Evolutionary conservation across 1,140 invertebrate species (phyloP), one percentile per base, ranked within the genome.

Genomic region (Phenacoccus solenopsis): DNA sequence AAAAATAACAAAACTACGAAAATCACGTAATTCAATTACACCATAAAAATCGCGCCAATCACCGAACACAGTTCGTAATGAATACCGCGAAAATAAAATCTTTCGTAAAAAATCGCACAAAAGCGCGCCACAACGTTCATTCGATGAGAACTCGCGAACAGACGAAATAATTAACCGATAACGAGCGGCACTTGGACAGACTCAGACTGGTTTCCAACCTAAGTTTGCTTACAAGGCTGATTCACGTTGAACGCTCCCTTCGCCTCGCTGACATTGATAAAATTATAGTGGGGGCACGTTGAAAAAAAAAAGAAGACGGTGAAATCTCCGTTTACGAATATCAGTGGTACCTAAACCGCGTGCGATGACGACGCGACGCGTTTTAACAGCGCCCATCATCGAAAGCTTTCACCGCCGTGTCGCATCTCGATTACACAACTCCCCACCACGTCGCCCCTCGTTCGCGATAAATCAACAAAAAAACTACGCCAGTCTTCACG

Each of bases 201-300:
- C 21, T 27, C 22, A 27, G 59, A 64, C 59, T 64, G 59, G 59
- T 64, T 64, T 27, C 25, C 20, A 64, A 64, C 59, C 25, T 64
- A 64, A 64, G 59, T 64, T 64, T 27, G 9, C 59, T 64, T 27
- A 64, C 59, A 64, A 64, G 59, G 25, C 59, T 64, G 59, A 64
- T 64, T 64, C 59, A 64, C 59, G 59, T 64, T 64, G 59, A 64
- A 64, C 21, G 22, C 25, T 64, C 59, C 59, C 59, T 64, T 27
- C 59, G 25, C 59, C 22, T 64, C 25, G 21, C 21, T 27, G 25
- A 24, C 25, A 64, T 64, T 27, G 22, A 64, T 64, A 64, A 64
- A 64, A 25, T 24, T 25, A 64, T 64, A 16, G 59, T 64, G 59
- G 59, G 59, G 59, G 59, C 21, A 64, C 25, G 16, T 25, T 25